Evolutionary conservation across 2,888 invertebrate genomes (phyloP).

Genomic region (Agrochola lychnidis): DNA sequence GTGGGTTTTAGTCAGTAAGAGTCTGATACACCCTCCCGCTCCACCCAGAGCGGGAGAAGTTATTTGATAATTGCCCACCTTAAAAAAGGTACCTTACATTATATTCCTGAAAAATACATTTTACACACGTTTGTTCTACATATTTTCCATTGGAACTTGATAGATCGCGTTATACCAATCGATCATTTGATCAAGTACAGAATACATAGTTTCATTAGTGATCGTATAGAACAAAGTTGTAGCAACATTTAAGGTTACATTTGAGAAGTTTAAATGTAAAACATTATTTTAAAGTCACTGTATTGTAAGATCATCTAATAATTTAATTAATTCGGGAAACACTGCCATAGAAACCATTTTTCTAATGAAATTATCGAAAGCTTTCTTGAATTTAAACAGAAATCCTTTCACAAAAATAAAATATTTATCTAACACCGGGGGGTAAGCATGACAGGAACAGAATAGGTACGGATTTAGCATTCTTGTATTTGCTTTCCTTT

Average conservation of each 20-base stretch:
- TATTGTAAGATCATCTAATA: neutral
- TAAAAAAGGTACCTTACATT: no score
- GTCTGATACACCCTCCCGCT: no score
- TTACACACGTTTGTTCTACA: no score
- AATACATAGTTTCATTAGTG: neutral
- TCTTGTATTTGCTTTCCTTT: neutral
- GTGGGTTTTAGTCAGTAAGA: no score
- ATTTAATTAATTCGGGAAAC: neutral
- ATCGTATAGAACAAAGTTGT: neutral
- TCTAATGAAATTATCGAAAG: neutral
- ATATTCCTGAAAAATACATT: neutral
- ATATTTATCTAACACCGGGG: neutral
- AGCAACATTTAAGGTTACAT: neutral
- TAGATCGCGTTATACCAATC: neutral
- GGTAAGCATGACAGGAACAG: neutral
- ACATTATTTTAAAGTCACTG: neutral
- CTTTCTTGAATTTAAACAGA: neutral
- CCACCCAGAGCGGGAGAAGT: no score
- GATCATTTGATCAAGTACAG: neutral
- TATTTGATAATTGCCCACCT: no score
- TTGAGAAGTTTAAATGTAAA: neutral
- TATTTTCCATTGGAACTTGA: neutral
- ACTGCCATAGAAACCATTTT: neutral
- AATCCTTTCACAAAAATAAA: conserved; percentile 9
- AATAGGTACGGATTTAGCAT: neutral